phyloP scores from a whole-genome alignment of 2,113 vertebrate genomes.

The Pygoscelis antarcticus region DNA sequence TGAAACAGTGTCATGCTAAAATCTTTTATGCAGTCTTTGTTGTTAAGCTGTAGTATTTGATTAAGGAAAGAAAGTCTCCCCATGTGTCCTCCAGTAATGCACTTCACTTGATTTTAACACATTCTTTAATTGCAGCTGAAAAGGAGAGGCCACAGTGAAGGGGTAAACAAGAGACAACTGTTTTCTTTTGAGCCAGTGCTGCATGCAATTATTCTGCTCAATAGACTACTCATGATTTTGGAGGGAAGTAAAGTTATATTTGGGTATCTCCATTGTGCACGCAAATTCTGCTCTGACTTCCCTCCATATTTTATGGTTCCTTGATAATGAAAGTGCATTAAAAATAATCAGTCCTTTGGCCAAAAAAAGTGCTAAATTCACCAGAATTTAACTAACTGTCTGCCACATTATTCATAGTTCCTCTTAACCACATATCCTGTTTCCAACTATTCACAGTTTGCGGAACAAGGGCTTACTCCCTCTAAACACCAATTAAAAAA shows the following conservation, averaged over 20 bases:
- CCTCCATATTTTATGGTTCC: not conserved
- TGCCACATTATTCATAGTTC: not conserved
- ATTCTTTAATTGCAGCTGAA: conserved; percentile 11
- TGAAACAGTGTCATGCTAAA: not conserved
- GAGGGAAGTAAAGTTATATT: not conserved
- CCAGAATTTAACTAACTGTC: not conserved
- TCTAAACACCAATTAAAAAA: not conserved
- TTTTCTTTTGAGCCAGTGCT: not conserved
- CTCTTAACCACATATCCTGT: not conserved
- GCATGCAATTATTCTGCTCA: not conserved
- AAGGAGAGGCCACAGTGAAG: not conserved
- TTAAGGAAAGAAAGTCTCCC: not conserved
- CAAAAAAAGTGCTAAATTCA: not conserved
- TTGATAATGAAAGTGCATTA: not conserved
- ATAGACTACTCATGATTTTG: not conserved
- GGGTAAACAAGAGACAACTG: not conserved
- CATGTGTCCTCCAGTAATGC: not conserved
- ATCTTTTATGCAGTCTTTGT: not conserved
- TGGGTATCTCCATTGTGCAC: not conserved
- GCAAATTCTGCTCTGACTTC: not conserved
- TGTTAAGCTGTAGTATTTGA: not conserved
- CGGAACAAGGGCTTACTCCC: not conserved
- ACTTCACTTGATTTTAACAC: conserved; percentile 32
- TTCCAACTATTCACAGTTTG: not conserved
- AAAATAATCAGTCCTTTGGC: not conserved